Percentiles rank a stretch among this genome's conserved stretches.
phyloP scores from a whole-genome alignment of 2,888 invertebrate genomes.

The Rotaria sp. region DNA sequence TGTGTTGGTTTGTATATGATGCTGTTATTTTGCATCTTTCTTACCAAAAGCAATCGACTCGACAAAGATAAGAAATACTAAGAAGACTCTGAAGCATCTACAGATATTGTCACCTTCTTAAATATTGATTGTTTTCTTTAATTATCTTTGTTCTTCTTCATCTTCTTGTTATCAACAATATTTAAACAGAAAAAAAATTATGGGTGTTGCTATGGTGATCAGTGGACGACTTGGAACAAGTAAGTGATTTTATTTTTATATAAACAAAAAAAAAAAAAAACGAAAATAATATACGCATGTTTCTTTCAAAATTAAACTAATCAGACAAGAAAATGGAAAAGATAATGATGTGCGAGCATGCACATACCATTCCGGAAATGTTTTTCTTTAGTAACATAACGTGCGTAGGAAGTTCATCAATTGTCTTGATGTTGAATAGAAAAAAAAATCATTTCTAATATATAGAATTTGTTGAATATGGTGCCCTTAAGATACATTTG shows the following conservation, averaged over 20 bases:
- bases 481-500: not conserved
- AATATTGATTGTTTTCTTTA: not conserved
- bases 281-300: not conserved
- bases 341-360: not conserved
- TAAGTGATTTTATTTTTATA: not conserved
- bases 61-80: not conserved
- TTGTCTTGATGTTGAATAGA: not conserved
- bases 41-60: not conserved
- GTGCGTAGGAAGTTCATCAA: not conserved
- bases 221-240: not conserved
- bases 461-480: not conserved
- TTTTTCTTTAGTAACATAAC: not conserved
- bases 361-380: not conserved
- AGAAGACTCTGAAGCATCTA: not conserved
- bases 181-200: not conserved
- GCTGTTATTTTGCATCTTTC: not conserved
- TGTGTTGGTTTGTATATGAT: not conserved
- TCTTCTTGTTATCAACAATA: not conserved
- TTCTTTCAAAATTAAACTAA: not conserved
- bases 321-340: not conserved
- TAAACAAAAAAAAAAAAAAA: not conserved
- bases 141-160: not conserved
- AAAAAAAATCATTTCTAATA: not conserved
- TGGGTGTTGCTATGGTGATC: conserved; percentile 6
- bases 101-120: not conserved